phyloP scores from a whole-genome alignment of 2,797 vertebrate genomes.

The Euthynnus affinis region DNA sequence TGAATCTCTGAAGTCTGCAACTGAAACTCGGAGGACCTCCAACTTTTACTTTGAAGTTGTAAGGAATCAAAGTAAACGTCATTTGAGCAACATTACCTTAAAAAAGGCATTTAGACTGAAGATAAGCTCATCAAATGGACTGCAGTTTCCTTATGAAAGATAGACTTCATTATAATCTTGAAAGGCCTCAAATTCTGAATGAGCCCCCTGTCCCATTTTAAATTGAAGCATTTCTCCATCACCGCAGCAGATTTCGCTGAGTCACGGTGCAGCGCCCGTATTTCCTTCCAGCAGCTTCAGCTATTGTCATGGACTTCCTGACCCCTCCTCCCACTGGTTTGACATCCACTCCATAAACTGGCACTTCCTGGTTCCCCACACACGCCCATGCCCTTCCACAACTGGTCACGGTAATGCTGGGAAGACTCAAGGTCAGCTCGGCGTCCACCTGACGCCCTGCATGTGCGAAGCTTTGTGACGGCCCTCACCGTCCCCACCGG shows the following conservation, averaged over 20 bases:
- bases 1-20: conserved; percentile 65
- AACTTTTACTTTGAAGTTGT: conserved; percentile 74
- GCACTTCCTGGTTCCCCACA: conserved; percentile 59
- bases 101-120: conserved; percentile 59
- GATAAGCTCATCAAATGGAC: conserved; percentile 75
- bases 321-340: conserved; percentile 27
- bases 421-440: conserved; percentile 60
- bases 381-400: conserved; percentile 47
- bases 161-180: conserved; percentile 50
- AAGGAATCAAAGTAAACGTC: conserved; percentile 67
- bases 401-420: conserved; percentile 47
- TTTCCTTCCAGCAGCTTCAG: conserved; percentile 61
- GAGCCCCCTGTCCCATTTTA: conserved; percentile 31
- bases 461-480: conserved; percentile 50
- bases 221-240: conserved; percentile 48
- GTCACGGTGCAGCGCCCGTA: conserved; percentile 49
- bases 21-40: conserved; percentile 64
- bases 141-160: conserved; percentile 72
- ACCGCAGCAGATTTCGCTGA: conserved; percentile 50
- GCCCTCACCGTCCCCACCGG: conserved; percentile 13
- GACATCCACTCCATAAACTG: conserved; percentile 43
- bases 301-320: conserved; percentile 73
- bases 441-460: conserved; percentile 48
- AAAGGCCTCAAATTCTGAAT: conserved; percentile 46
- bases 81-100: conserved; percentile 57